phyloP scores from a whole-genome alignment of 2,888 invertebrate genomes.

The Volucella inflata region DNA sequence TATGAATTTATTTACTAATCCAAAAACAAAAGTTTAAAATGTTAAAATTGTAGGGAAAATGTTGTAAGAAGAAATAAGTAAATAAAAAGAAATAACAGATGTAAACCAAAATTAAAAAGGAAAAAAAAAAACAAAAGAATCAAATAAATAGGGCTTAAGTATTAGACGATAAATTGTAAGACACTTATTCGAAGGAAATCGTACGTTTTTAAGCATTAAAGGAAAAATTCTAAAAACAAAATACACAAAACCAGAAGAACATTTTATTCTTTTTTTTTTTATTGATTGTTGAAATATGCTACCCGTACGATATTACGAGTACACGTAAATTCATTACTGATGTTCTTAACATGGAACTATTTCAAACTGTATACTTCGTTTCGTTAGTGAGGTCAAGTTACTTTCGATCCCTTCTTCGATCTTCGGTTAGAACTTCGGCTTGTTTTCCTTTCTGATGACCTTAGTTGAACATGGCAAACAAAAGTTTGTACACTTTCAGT shows the following conservation, averaged over 20 bases:
- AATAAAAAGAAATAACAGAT: conserved; percentile 6
- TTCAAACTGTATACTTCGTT: too few relatives aligned
- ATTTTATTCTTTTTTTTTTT: conserved; percentile 3
- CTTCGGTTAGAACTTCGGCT: too few relatives aligned
- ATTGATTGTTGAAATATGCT: neutral
- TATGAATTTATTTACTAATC: conserved; percentile 26
- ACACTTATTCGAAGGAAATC: conserved; percentile 47
- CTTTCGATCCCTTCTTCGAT: too few relatives aligned
- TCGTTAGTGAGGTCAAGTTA: too few relatives aligned
- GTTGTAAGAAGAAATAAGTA: neutral
- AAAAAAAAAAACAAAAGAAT: conserved; percentile 32
- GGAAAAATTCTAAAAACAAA: conserved; percentile 37
- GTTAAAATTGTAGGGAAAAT: conserved; percentile 24
- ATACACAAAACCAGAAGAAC: neutral
- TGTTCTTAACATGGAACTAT: too few relatives aligned
- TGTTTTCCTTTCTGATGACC: too few relatives aligned
- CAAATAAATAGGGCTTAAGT: conserved; percentile 22
- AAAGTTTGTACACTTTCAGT: too few relatives aligned
- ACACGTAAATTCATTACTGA: neutral
- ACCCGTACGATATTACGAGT: too few relatives aligned
- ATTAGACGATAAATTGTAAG: conserved; percentile 39
- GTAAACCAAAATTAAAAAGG: conserved; percentile 22
- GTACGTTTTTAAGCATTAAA: conserved; percentile 57
- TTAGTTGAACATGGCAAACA: too few relatives aligned
- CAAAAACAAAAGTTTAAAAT: neutral